These are phyloP conservation scores for Netelia virgata DNA, from an alignment of 2,888 invertebrate species.

Conservation along the genomic window DNA sequence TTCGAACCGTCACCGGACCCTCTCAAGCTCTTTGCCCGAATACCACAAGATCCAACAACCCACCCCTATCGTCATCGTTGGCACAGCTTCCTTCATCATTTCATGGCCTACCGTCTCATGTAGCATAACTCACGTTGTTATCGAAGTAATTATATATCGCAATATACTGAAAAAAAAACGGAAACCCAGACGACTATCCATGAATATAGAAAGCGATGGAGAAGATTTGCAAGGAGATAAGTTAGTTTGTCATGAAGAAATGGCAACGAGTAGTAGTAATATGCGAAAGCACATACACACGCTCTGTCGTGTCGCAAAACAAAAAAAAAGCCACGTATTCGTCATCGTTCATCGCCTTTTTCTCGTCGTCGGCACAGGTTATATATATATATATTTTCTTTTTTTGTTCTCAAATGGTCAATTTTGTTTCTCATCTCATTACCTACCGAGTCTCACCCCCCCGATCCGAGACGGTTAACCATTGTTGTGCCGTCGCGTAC, in stretches of 20 bases:
- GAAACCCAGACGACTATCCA: slow-evolving; percentile 68
- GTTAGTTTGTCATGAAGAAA: slow-evolving; percentile 56
- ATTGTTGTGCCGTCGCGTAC: slow-evolving; percentile 82
- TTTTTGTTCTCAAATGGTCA: slow-evolving; percentile 70
- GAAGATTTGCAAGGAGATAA: slow-evolving; percentile 29
- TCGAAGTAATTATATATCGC: slow-evolving; percentile 76
- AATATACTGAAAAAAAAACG: slow-evolving; percentile 72
- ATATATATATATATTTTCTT: slow-evolving; percentile 31
- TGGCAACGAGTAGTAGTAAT: slow-evolving; percentile 66
- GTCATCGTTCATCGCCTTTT: slow-evolving; percentile 44
- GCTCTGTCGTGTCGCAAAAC: slow-evolving; percentile 24
- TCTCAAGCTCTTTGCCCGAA: slow-evolving; percentile 65
- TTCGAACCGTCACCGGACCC: slow-evolving; percentile 70
- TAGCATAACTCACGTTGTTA: slow-evolving; percentile 82
- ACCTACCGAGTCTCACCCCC: slow-evolving; percentile 4
- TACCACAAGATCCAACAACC: slow-evolving; percentile 22
- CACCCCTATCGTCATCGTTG: slow-evolving; percentile 12
- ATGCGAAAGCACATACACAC: slow-evolving; percentile 51
- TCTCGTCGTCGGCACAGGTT: slow-evolving; percentile 56
- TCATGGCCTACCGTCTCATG: slow-evolving; percentile 82
- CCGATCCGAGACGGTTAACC: slow-evolving; percentile 78
- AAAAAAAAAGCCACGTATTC: slow-evolving; percentile 34
- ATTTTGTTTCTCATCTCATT: slow-evolving; percentile 64
- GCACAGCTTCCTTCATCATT: slow-evolving; percentile 78
- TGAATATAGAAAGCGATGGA: slow-evolving; percentile 2